Evolutionary conservation across 1,140 invertebrate genomes (phyloP).

Genomic region (Lepidurus packardi): DNA sequence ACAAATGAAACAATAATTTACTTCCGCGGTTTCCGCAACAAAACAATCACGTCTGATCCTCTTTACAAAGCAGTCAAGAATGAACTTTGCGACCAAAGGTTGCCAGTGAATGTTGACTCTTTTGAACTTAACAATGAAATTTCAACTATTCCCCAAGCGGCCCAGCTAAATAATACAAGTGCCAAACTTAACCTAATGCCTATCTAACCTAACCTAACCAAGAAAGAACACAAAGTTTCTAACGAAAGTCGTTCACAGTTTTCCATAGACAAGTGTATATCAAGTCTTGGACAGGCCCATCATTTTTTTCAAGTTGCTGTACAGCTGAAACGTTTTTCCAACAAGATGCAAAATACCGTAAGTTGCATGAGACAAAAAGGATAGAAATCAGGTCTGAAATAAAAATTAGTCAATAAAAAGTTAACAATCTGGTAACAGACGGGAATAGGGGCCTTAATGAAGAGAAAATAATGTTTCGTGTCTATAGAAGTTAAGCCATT

Average conservation of each 20-base stretch:
- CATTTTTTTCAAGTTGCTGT: neutral
- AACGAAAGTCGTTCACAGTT: neutral
- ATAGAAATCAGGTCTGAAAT: neutral
- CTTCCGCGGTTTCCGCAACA: neutral
- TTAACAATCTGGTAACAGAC: conserved; percentile 4
- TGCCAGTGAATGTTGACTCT: neutral
- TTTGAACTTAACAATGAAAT: neutral
- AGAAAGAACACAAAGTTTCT: no score
- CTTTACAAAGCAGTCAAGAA: neutral
- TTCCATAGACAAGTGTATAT: conserved; percentile 22
- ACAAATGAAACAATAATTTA: neutral
- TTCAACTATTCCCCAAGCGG: neutral
- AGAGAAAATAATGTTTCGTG: conserved; percentile 3
- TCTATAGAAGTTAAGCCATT: conserved; percentile 16
- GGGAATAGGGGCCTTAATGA: neutral
- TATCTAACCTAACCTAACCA: no score
- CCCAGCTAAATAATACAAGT: no score
- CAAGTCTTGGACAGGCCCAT: conserved; percentile 6
- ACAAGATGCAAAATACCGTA: conserved; percentile 14
- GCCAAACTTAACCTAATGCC: no score
- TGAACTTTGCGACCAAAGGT: neutral
- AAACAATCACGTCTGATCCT: neutral
- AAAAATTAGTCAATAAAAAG: conserved; percentile 18
- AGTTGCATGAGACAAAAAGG: neutral
- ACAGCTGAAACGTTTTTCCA: conserved; percentile 3